Conservation (phyloP, 2,888 invertebrate species). For the Prenolepis imparis region DNA sequence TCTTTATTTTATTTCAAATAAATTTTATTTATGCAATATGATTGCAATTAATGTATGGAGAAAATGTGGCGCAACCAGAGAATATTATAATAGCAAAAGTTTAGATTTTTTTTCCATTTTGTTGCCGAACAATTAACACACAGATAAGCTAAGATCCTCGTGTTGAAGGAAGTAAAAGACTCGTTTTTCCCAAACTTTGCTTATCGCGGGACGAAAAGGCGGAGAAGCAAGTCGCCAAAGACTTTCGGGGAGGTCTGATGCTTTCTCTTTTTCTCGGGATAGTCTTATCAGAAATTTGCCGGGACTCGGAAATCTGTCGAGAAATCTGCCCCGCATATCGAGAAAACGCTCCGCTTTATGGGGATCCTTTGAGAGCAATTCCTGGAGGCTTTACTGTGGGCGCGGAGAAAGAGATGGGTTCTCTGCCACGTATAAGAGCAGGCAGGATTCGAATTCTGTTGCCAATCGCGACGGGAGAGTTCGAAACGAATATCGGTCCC, state of each 20-base stretch:
- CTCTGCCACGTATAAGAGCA: constrained; percentile 73
- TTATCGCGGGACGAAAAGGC: constrained; percentile 39
- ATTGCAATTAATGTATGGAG: background rate
- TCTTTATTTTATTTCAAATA: background rate
- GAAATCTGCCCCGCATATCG: constrained; percentile 56
- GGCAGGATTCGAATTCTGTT: constrained; percentile 73
- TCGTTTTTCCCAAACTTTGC: constrained; percentile 10
- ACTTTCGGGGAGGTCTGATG: constrained; percentile 21
- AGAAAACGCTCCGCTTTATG: constrained; percentile 2
- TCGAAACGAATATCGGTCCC: constrained; percentile 75
- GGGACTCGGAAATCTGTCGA: constrained; percentile 61
- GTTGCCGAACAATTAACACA: background rate
- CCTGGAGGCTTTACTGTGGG: constrained; percentile 64
- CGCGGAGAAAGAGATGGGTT: constrained; percentile 64
- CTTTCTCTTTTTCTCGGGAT: constrained; percentile 38
- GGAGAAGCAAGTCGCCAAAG: constrained; percentile 40
- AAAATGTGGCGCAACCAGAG: background rate
- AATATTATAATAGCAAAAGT: background rate
- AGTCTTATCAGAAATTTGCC: constrained; percentile 57
- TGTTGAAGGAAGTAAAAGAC: background rate
- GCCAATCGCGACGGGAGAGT: constrained; percentile 72
- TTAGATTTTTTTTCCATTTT: background rate
- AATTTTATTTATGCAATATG: background rate
- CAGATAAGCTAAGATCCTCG: background rate
- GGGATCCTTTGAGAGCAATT: constrained; percentile 58